Evolutionary conservation across 2,113 vertebrate species (phyloP).

Genomic region (Tupaia tana): DNA sequence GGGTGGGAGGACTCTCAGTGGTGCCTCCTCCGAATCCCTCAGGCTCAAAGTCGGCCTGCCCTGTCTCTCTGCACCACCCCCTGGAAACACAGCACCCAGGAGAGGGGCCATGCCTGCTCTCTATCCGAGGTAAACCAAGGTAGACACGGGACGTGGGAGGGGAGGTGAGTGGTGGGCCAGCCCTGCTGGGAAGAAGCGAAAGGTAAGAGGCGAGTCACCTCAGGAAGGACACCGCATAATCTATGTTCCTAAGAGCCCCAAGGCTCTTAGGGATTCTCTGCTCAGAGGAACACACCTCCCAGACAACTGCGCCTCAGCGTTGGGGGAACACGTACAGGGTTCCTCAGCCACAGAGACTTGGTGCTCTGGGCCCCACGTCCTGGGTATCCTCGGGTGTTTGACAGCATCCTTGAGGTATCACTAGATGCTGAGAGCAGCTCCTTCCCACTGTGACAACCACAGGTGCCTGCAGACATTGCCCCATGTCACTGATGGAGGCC

Average conservation of each 20-base stretch:
- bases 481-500: background rate
- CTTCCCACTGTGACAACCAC: too few relatives aligned
- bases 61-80: background rate
- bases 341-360: background rate
- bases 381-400: background rate
- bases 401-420: background rate
- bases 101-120: background rate
- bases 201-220: too few relatives aligned
- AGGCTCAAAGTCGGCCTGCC: background rate
- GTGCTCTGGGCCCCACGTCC: too few relatives aligned
- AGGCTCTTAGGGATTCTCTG: too few relatives aligned
- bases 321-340: background rate
- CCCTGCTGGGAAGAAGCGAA: background rate
- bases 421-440: fast-evolving
- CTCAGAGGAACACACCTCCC: too few relatives aligned
- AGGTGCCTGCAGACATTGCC: background rate
- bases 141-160: background rate
- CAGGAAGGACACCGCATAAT: too few relatives aligned
- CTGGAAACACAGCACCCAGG: background rate
- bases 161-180: background rate
- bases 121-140: background rate
- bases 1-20: too few relatives aligned
- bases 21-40: background rate
- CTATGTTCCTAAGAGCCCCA: too few relatives aligned
- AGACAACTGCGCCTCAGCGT: background rate